Conservation (phyloP, 2,113 vertebrate genomes). For the Centropus unirufus region DNA sequence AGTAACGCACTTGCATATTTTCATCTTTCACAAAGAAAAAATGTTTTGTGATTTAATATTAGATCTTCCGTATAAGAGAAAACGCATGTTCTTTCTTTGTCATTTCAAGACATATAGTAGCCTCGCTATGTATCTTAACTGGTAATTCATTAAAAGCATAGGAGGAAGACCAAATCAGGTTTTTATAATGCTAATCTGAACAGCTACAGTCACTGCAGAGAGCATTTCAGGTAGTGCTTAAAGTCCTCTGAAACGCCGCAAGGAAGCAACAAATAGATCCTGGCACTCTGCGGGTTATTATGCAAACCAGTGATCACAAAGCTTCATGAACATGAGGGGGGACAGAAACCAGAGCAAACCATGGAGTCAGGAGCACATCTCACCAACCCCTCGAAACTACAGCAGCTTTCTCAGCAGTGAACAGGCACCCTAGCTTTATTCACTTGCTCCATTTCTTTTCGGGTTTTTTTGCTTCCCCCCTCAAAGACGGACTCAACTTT, state of each 20-base stretch:
- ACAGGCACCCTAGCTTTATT: background rate
- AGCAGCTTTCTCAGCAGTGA: background rate
- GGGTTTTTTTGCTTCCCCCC: background rate
- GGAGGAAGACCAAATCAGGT: background rate
- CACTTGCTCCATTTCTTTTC: background rate
- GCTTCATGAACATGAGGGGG: background rate
- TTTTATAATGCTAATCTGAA: background rate
- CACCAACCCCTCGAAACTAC: too few relatives aligned
- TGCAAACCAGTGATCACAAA: background rate
- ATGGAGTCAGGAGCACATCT: background rate
- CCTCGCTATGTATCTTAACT: background rate
- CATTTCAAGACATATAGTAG: background rate
- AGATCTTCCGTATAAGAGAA: background rate
- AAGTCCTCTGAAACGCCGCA: background rate
- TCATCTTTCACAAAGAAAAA: background rate
- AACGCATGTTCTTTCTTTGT: background rate
- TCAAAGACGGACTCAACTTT: background rate
- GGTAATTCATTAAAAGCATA: background rate
- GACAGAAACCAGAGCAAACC: background rate
- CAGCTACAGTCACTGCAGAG: background rate
- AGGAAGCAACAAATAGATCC: background rate
- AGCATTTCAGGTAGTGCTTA: fast-evolving
- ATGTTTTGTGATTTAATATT: background rate
- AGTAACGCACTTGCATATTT: constrained; percentile 27
- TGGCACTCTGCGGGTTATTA: too few relatives aligned